Conservation (phyloP, 2,888 invertebrate species). For the Anticlea derivata region DNA sequence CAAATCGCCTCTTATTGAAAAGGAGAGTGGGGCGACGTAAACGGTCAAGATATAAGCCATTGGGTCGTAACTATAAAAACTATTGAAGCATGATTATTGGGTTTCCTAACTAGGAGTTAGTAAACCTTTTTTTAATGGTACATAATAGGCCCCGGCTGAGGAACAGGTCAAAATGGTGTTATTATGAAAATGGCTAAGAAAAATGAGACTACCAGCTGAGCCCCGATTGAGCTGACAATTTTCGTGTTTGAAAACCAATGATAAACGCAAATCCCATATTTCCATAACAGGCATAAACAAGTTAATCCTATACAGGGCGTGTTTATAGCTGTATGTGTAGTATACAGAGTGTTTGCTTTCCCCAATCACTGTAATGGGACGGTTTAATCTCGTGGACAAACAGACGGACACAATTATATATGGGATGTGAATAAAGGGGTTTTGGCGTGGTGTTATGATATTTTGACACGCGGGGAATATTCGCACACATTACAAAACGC, state of each 20-base stretch:
- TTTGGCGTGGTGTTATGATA: neutral
- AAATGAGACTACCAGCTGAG: no score
- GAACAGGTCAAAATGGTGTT: no score
- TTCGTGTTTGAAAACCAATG: no score
- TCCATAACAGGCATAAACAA: neutral
- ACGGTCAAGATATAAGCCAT: neutral
- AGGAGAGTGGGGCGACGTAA: slow-evolving; percentile 3
- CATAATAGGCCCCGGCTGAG: no score
- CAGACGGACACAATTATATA: slow-evolving; percentile 26
- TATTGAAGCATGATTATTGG: no score
- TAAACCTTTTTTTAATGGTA: no score
- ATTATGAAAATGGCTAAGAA: no score
- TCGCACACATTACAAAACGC: neutral
- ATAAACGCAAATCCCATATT: neutral
- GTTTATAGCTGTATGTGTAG: slow-evolving; percentile 24
- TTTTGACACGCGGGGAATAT: neutral
- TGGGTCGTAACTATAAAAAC: no score
- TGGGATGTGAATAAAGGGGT: neutral
- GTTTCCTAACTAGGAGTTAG: no score
- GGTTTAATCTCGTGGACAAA: slow-evolving; percentile 35
- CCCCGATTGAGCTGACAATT: no score
- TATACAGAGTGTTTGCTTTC: slow-evolving; percentile 31
- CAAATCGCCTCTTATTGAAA: slow-evolving; percentile 14
- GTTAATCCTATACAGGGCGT: slow-evolving; percentile 19
- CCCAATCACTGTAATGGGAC: slow-evolving; percentile 32